Percentiles rank a stretch among this genome's conserved stretches.
phyloP scores from a whole-genome alignment of 2,797 vertebrate genomes.

The Rallus crepitans region DNA sequence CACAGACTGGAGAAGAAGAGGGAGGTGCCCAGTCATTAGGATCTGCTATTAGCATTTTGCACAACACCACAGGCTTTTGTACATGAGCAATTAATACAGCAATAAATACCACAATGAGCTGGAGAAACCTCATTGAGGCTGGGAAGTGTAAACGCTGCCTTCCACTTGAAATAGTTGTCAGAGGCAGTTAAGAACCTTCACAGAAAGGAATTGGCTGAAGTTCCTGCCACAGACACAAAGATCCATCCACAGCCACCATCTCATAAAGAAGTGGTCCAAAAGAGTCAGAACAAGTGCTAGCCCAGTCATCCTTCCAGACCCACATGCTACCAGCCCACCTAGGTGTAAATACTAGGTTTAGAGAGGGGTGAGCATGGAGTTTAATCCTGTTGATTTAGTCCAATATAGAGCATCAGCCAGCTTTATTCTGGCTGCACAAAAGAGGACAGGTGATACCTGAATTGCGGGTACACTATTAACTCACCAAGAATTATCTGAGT shows the following conservation, averaged over 20 bases:
- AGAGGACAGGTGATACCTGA: fast-evolving
- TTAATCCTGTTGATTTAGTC: not conserved
- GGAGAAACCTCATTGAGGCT: constrained; percentile 1
- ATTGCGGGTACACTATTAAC: not conserved
- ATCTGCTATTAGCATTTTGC: constrained; percentile 44
- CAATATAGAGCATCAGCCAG: fast-evolving
- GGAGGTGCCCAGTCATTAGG: constrained; percentile 34
- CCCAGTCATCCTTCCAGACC: not conserved
- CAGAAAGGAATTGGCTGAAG: not conserved
- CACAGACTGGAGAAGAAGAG: not conserved
- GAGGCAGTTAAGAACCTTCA: not conserved
- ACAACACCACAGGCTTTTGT: constrained; percentile 24
- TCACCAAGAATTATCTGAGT: not conserved
- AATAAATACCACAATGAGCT: constrained; percentile 19
- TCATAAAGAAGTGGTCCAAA: not conserved
- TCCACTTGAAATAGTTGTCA: constrained; percentile 14
- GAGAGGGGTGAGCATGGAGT: not conserved
- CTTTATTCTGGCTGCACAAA: not conserved
- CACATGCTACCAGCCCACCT: not conserved
- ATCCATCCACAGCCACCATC: not conserved
- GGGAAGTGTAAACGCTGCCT: not conserved
- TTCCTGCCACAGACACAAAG: not conserved
- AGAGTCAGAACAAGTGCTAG: not conserved
- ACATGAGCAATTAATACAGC: constrained; percentile 30
- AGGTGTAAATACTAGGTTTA: not conserved